Evolutionary conservation across 1,140 invertebrate genomes (phyloP), one percentile per base, ranked within the genome.

Genomic region (Drosophila tsacasi): DNA sequence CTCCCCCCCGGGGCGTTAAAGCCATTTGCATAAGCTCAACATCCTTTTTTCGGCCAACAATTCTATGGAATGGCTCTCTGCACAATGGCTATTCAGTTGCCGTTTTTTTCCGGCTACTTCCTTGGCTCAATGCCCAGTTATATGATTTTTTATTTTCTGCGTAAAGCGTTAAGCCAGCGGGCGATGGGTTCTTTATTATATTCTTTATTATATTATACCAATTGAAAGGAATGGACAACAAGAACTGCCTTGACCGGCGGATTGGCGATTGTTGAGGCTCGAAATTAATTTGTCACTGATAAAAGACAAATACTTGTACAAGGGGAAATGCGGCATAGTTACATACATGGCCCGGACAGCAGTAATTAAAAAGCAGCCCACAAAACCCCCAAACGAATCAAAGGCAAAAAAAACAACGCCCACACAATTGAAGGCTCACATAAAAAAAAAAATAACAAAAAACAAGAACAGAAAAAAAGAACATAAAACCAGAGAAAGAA

Each of bases 231-330:
- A 69, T 13, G 44, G 21, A 19, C 63, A 19, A 69, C 50, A 75
- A 37, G 58, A 67, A 63, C n/a, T 49, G 71, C 58, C 64, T 64
- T 47, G 55, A 57, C 72, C 65, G 23, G 25, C 35, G 35, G 12
- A 37, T 37, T 37, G 35, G 35, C 25, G 25, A 76, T 84, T 80
- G 63, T 57, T 21, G 60, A 37, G 58, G 71, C 58, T 54, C 60
- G 64, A 84, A 89, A 90, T 81, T 73, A 84, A 87, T 87, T 87
- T 87, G 83, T 87, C 84, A 55, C 81, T 73, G 39, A 65, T 67
- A 61, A 68, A 64, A 78, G 10, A 81, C 65, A 69, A 81, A 61
- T 61, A 30, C 17, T n/a, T n/a, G n/a, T n/a, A n/a, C n/a, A n/a
- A n/a, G n/a, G 39, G 76, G 39, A 61, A 62, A 62, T 47, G 74